phyloP scores from a whole-genome alignment of 2,113 vertebrate species.

The Protomyctophum bolini region DNA sequence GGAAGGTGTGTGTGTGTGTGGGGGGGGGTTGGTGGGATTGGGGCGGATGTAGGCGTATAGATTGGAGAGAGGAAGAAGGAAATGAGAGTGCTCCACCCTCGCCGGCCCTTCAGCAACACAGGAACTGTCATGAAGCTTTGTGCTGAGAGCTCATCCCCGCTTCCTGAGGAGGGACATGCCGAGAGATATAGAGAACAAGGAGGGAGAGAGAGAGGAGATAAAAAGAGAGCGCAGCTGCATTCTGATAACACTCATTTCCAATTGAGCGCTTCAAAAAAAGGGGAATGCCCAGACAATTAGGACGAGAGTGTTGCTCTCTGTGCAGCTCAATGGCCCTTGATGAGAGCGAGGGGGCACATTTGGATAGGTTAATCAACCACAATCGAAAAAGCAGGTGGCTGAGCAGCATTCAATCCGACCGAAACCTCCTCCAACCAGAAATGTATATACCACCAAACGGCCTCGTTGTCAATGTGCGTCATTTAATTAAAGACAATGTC shows the following conservation, averaged over 20 bases:
- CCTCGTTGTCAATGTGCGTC: conserved; percentile 52
- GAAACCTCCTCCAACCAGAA: conserved; percentile 29
- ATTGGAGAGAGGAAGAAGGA: conserved; percentile 29
- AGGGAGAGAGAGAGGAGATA: background rate
- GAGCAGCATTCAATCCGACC: conserved; percentile 55
- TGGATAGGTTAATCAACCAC: conserved; percentile 72
- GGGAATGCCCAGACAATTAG: conserved; percentile 66
- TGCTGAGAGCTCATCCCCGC: conserved; percentile 52
- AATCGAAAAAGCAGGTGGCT: conserved; percentile 72
- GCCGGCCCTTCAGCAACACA: conserved; percentile 53
- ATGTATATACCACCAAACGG: conserved; percentile 55
- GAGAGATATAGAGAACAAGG: background rate
- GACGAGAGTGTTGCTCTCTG: conserved; percentile 39
- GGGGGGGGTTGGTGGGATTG: background rate
- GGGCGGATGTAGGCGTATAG: background rate
- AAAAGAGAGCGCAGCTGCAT: conserved; percentile 31
- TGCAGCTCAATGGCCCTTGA: conserved; percentile 66
- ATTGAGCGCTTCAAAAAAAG: conserved; percentile 53
- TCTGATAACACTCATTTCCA: conserved; percentile 70
- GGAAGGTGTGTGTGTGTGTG: background rate
- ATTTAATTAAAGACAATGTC: conserved; percentile 72
- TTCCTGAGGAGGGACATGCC: conserved; percentile 50
- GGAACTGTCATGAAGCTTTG: conserved; percentile 52
- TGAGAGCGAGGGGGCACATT: conserved; percentile 52
- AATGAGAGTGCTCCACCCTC: conserved; percentile 55